Base-by-base conservation (phyloP, 2,113 vertebrate species). In the Mustela nigripes region DNA sequence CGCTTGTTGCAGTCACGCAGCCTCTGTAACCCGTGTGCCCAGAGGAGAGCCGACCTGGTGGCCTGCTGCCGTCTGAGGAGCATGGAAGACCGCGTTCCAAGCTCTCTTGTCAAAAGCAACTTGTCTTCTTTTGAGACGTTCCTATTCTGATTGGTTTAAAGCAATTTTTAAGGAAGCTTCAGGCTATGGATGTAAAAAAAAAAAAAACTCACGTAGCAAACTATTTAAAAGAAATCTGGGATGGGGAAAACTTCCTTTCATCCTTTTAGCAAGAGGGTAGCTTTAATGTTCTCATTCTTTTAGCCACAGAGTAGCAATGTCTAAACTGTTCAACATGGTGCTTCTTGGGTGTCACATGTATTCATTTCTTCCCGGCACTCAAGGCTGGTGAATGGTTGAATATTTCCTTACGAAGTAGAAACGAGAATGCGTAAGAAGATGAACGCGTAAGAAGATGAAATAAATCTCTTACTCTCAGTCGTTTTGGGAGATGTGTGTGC, bases 101-200 rank as follows among this genome's bases (percentile, higher is more conserved):
- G 48, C 78, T 95, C 58, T 80, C 84, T 97, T 81, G 73, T 31
- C 94, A 91, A 69, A 83, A 96, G 16, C 90, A 80, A 42, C 63
- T 96, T 78, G 28, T 81, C 96, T 96, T 98, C 82, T 60, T 91
- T 95, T 82, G 95, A 90, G 83, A 98, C 21, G n/a, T n/a, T 97
- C 60, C 16, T 93, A 26, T 91, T 78, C 26, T 39, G 48, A 26
- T 48, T 36, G 71, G 60, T 62, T 94, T 86, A 42, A 48, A 65
- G 5, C 48, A 15, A 12, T 58, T 89, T 81, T 60, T 65, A 86
- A 60, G 71, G 58, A 36, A 69, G 42, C 7, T 81, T 28, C 33
- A 33, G 21, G 28, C 31, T 36, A 84, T 93, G 42, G 71, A 69
- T 95, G 48, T 89, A 71, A 80, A 73, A 88, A 53, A 53, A 53